Evolutionary conservation across 2,113 vertebrate genomes (phyloP).

Genomic region (Phaetusa simplex): DNA sequence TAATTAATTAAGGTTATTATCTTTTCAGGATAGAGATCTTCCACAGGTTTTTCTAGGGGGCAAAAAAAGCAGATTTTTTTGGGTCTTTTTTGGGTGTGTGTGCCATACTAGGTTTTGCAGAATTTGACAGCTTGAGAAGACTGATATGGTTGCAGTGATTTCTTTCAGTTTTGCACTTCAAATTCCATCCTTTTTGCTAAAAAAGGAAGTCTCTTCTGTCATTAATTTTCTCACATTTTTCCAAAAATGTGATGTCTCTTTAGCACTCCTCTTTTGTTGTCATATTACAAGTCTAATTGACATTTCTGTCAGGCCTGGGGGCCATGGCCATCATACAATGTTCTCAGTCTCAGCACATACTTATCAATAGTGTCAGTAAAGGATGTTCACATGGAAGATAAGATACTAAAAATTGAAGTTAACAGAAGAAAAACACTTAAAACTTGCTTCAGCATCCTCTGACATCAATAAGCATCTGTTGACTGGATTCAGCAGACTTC

Average conservation of each 20-base stretch:
- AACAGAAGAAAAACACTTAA: background rate
- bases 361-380: background rate
- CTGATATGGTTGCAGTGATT: background rate
- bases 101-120: background rate
- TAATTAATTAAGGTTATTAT: background rate
- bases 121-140: background rate
- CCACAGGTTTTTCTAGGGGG: background rate
- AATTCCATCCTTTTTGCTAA: background rate
- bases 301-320: background rate
- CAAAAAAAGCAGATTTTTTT: background rate
- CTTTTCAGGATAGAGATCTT: background rate
- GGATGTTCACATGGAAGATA: background rate
- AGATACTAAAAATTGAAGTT: background rate
- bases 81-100: background rate
- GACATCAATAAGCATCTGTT: background rate
- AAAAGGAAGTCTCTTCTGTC: background rate
- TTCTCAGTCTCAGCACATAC: background rate
- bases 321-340: background rate
- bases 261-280: constrained; percentile 29
- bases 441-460: background rate
- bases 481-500: background rate
- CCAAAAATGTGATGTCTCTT: background rate
- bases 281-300: background rate
- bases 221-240: constrained; percentile 44
- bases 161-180: constrained; percentile 5